Base-by-base conservation (phyloP, 2,888 invertebrate genomes). In the Tenodera sinensis region DNA sequence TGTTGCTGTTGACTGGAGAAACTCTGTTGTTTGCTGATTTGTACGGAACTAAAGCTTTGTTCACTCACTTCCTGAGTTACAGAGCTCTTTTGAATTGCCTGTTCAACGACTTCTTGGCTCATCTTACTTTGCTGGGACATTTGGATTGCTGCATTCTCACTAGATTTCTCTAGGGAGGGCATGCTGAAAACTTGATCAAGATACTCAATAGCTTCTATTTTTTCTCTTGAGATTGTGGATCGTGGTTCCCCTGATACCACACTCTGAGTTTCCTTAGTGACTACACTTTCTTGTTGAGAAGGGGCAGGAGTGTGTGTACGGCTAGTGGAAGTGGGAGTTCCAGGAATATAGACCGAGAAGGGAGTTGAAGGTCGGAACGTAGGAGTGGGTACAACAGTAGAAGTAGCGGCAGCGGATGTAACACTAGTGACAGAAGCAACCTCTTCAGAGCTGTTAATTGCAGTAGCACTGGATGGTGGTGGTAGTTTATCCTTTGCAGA, bases 361-460 rank as follows among this genome's bases (percentile, higher is more conserved):
- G 89, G 88, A 12, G 89, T 83, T 7, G 88, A 81, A 20, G 89
- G 86, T 7, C 85, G 85, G 54, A 86, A 88, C 9, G 88, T 85
- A 8, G 90, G 89, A 42, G 89, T 89, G 83, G 87, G 83, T 7
- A 28, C 85, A 25, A 42, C 81, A 30, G 42, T 27, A 27, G 89
- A 20, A 30, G 85, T 15, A 27, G 30, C 28, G 12, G 84, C 84
- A 84, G 28, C 25, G 34, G 30, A 8, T 34, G 54, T 9, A 27
- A 14, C 28, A 30, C 15, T 71, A 86, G 86, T 86, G 81, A 28
- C 81, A 86, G 86, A 71, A 81, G 30, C 81, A 28, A 88, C n/a
- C 84, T 87, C 90, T 83, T 89, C 88, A 88, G 90, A 89, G 90
- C 84, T 90, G 89, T 90, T 90, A 89, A 89, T 90, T 83, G 87